These are phyloP conservation scores for Pipistrellus pipistrellus DNA, from an alignment of 2,797 vertebrate genomes.

Conservation along the genomic window DNA sequence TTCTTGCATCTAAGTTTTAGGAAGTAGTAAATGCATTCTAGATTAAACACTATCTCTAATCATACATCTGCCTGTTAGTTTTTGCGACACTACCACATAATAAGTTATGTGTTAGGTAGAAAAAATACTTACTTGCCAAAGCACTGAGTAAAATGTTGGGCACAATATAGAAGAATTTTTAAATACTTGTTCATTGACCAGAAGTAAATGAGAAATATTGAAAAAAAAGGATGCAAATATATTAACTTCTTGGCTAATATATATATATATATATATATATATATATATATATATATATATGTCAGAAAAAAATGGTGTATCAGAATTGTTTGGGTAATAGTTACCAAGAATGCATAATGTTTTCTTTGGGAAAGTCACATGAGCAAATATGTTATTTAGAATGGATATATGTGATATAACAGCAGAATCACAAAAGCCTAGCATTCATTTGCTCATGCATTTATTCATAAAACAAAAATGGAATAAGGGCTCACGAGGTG, in stretches of 20 bases:
- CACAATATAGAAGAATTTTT: neutral
- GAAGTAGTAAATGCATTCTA: constrained; percentile 44
- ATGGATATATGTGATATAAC: neutral
- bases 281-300: neutral
- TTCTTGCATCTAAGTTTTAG: neutral
- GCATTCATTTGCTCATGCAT: neutral
- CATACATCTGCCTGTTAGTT: neutral
- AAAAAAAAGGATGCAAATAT: constrained; percentile 15
- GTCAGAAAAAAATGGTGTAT: neutral
- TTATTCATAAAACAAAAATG: constrained; percentile 46
- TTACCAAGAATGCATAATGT: neutral
- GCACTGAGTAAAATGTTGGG: neutral
- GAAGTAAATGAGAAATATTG: constrained; percentile 46
- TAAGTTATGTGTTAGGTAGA: neutral
- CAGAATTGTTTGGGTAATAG: neutral
- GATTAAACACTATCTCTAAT: constrained; percentile 14
- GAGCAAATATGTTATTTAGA: neutral
- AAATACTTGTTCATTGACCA: constrained; percentile 2
- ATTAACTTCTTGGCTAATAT: constrained; percentile 31
- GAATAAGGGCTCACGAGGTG: neutral
- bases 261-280: neutral
- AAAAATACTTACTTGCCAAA: neutral
- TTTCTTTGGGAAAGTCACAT: neutral
- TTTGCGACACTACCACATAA: constrained; percentile 24
- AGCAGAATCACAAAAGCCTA: neutral